A percentile compares a stretch with the other conserved stretches of the same genome.
phyloP scores from a whole-genome alignment of 37 sponge, comb jelly and placozoan genomes.

The Diacarnus erythraeanus region DNA sequence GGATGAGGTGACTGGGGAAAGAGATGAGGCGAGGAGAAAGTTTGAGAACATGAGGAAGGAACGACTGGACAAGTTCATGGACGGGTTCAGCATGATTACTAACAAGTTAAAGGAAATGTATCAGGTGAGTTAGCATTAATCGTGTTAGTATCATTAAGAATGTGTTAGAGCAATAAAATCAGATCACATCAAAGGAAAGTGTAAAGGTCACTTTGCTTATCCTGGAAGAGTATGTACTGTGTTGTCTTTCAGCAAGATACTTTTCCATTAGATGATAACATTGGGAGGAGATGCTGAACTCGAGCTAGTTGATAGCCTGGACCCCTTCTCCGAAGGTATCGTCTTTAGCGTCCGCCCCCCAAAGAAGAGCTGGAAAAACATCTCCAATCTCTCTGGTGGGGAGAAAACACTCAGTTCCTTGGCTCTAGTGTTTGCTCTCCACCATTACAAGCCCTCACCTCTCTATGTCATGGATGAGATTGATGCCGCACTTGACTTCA shows the following conservation, averaged over 20 bases:
- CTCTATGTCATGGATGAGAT: slow-evolving; percentile 99
- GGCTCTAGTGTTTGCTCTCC: slow-evolving; percentile 99
- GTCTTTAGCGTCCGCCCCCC: slow-evolving; percentile 98
- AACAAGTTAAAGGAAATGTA: slow-evolving; percentile 99
- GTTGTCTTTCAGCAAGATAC: not conserved
- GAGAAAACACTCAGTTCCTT: slow-evolving; percentile 99
- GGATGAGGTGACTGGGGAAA: slow-evolving; percentile 73
- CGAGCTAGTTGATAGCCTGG: slow-evolving; percentile 97
- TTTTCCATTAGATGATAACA: slow-evolving; percentile 88
- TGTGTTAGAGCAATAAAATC: too few relatives aligned
- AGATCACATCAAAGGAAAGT: too few relatives aligned
- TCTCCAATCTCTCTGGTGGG: slow-evolving; percentile 96
- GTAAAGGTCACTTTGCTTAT: not conserved
- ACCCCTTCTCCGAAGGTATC: slow-evolving; percentile 99
- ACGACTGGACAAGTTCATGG: slow-evolving; percentile 94
- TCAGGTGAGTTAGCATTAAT: slow-evolving; percentile 67
- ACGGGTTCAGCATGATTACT: slow-evolving; percentile 91
- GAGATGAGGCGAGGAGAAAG: slow-evolving; percentile 76
- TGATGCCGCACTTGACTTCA: slow-evolving; percentile 99
- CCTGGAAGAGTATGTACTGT: not conserved
- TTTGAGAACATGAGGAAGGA: slow-evolving; percentile 86
- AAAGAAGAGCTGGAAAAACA: slow-evolving; percentile 99
- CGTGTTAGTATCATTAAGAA: not conserved
- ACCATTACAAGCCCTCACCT: slow-evolving; percentile 98
- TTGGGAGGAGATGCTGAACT: slow-evolving; percentile 99